Percentiles rank a stretch among this genome's conserved stretches.
Conservation (phyloP, 1,140 invertebrate genomes). For the Papilio machaon region DNA sequence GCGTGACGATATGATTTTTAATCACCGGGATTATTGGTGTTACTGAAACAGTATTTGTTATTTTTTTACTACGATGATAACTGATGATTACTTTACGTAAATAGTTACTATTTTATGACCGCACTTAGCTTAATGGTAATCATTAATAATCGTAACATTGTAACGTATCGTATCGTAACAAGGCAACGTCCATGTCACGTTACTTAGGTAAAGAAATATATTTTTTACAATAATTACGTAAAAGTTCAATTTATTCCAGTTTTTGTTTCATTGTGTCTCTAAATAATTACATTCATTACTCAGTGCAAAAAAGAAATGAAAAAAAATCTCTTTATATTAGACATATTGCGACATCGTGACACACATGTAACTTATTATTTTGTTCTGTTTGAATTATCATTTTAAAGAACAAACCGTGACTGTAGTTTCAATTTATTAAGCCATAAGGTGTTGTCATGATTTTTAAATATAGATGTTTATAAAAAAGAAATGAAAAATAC, state of each 20-base stretch:
- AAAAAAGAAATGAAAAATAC: neutral
- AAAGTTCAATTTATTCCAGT: neutral
- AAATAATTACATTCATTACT: neutral
- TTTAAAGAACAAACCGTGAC: neutral
- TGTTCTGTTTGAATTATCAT: neutral
- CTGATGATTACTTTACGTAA: neutral
- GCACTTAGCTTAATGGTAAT: neutral
- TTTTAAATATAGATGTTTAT: neutral
- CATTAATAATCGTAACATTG: neutral
- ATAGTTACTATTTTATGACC: neutral
- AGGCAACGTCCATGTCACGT: neutral
- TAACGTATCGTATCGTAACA: too few relatives aligned
- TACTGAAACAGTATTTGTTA: neutral
- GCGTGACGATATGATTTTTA: neutral
- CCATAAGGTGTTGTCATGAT: neutral
- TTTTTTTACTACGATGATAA: neutral
- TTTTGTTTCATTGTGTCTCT: neutral
- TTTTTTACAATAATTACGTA: conserved; percentile 8
- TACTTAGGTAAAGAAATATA: neutral
- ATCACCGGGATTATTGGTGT: neutral
- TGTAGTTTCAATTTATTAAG: too few relatives aligned
- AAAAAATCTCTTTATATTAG: neutral
- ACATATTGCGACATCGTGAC: neutral
- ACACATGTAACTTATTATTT: neutral
- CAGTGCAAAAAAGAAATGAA: neutral